These are phyloP conservation scores for Aspidoscelis tigris DNA, from an alignment of 2,113 vertebrate genomes.

Conservation along the genomic window DNA sequence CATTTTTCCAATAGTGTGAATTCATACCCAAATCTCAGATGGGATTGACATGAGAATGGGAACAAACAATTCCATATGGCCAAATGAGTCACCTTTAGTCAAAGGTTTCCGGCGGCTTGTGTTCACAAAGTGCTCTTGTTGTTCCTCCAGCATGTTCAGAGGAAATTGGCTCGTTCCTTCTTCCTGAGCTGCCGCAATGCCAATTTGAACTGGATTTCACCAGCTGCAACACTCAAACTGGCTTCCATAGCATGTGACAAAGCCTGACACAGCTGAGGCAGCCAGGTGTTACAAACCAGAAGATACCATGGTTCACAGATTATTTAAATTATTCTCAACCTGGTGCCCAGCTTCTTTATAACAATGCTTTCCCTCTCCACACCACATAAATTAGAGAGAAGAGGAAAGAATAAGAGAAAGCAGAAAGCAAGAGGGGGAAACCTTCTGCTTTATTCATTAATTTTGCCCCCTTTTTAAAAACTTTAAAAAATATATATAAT, in stretches of 20 bases:
- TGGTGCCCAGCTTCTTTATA: conserved; percentile 46
- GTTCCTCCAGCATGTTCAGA: neutral
- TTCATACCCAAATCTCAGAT: conserved; percentile 12
- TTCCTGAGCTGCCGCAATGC: conserved; percentile 46
- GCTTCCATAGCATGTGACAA: conserved; percentile 56
- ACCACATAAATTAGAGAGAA: conserved; percentile 39
- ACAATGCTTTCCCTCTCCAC: conserved; percentile 57
- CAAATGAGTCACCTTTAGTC: neutral
- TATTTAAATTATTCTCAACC: conserved; percentile 68
- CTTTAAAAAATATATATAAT: too few species aligned
- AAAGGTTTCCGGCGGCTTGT: neutral
- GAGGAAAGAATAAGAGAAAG: neutral
- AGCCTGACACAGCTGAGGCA: conserved; percentile 59
- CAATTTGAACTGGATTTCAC: conserved; percentile 44
- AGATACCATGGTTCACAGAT: conserved; percentile 65
- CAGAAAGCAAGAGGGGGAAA: too few species aligned
- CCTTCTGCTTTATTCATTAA: too few species aligned
- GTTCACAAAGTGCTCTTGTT: neutral
- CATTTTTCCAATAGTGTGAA: neutral
- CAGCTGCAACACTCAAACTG: conserved; percentile 61
- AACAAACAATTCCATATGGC: neutral
- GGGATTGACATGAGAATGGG: conserved; percentile 42
- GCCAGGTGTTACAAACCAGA: conserved; percentile 63
- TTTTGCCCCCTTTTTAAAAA: too few species aligned
- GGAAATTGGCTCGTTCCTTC: conserved; percentile 48